A percentile compares a stretch with the other conserved stretches of the same genome.
Evolutionary conservation across 2,888 invertebrate genomes (phyloP).

Genomic region (Eristalinus sepulchralis): DNA sequence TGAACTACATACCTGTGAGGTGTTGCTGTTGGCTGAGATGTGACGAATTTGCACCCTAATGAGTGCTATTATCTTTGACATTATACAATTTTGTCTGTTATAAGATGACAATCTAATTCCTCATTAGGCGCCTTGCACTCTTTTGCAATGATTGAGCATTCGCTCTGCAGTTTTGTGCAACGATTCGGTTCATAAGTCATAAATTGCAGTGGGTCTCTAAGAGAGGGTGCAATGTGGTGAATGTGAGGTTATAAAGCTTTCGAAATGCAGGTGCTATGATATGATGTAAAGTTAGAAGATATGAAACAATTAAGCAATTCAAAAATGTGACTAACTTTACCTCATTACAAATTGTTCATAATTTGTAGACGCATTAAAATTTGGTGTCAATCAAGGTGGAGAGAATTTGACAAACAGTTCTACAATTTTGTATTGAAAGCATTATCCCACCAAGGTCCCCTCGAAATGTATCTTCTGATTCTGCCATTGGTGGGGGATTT

Average conservation of each 20-base stretch:
- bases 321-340: too few relatives aligned
- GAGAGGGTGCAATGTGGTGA: not conserved
- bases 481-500: too few relatives aligned
- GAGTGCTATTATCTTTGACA: not conserved
- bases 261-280: not conserved
- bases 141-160: not conserved
- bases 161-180: not conserved
- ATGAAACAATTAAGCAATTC: not conserved
- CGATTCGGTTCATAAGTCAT: not conserved
- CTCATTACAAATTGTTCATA: too few relatives aligned
- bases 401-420: too few relatives aligned
- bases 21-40: not conserved
- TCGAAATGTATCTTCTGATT: too few relatives aligned
- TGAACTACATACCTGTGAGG: not conserved
- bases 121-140: not conserved
- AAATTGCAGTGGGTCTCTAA: not conserved
- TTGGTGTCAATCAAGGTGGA: too few relatives aligned
- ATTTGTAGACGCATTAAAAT: too few relatives aligned
- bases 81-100: not conserved
- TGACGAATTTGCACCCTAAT: not conserved
- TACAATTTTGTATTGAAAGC: too few relatives aligned
- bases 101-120: not conserved
- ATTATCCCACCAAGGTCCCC: too few relatives aligned
- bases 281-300: not conserved
- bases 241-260: not conserved